These are phyloP conservation scores for Amia ocellicauda DNA, from an alignment of 2,113 vertebrate genomes.

Conservation along the genomic window DNA sequence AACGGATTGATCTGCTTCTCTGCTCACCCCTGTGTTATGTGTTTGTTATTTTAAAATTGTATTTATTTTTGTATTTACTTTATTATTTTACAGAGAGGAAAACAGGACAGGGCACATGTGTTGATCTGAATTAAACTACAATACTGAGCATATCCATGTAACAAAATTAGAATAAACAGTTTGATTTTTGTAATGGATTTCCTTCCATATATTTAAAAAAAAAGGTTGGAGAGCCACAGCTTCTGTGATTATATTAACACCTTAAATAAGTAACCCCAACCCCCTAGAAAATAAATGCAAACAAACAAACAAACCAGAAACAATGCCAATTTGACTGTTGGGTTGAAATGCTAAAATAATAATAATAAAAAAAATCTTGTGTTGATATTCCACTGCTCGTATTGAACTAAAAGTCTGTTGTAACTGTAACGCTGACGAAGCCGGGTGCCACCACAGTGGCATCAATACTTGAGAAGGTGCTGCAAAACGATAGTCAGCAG, in stretches of 20 bases:
- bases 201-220: constrained; percentile 64
- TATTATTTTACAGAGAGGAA: constrained; percentile 66
- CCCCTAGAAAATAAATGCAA: constrained; percentile 24
- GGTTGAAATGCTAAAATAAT: constrained; percentile 32
- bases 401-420: constrained; percentile 69
- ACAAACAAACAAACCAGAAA: constrained; percentile 31
- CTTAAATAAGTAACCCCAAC: constrained; percentile 52
- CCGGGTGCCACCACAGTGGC: constrained; percentile 54
- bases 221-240: constrained; percentile 52
- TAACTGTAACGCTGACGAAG: constrained; percentile 56
- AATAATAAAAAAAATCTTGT: constrained; percentile 44
- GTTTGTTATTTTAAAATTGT: no score
- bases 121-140: constrained; percentile 69
- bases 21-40: no score
- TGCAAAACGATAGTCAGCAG: constrained; percentile 72
- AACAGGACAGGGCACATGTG: constrained; percentile 67
- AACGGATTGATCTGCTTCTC: no score
- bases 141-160: constrained; percentile 72
- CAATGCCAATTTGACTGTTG: constrained; percentile 35
- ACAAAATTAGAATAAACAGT: constrained; percentile 56
- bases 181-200: constrained; percentile 52
- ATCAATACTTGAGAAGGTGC: constrained; percentile 90
- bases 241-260: constrained; percentile 51
- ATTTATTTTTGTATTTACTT: constrained; percentile 45
- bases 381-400: constrained; percentile 54